phyloP scores from a whole-genome alignment of 2,888 invertebrate species.

The Onchidella celtica region DNA sequence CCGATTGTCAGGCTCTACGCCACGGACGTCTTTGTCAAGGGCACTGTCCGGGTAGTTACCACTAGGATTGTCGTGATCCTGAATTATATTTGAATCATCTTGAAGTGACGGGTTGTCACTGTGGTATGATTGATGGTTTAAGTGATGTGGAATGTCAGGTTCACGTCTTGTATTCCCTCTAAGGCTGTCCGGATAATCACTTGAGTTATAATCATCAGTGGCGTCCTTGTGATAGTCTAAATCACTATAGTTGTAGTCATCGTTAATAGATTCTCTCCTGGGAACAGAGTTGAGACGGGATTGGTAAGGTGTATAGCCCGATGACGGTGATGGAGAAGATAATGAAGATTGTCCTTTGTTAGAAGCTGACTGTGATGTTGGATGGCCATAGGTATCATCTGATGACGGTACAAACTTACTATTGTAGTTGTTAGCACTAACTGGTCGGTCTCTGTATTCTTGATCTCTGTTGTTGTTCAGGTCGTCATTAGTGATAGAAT shows the following conservation, averaged over 20 bases:
- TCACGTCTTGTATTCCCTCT: not conserved
- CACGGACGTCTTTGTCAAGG: not conserved
- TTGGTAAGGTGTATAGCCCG: not conserved
- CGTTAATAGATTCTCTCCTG: too few relatives aligned
- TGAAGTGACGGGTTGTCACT: too few relatives aligned
- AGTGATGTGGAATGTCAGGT: not conserved
- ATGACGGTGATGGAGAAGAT: not conserved
- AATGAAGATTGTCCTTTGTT: too few relatives aligned
- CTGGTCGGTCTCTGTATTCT: too few relatives aligned
- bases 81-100: too few relatives aligned
- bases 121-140: not conserved
- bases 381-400: too few relatives aligned
- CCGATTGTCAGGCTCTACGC: not conserved
- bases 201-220: not conserved
- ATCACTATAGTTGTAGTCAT: not conserved
- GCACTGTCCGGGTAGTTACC: too few relatives aligned
- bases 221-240: not conserved
- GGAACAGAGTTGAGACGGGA: too few relatives aligned
- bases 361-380: too few relatives aligned
- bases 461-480: not conserved
- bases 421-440: slow-evolving; percentile 16
- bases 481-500: not conserved
- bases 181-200: not conserved
- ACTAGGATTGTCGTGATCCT: too few relatives aligned
- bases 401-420: not conserved